Conservation (phyloP, 1,140 invertebrate genomes). For the Parasteatoda tepidariorum region DNA sequence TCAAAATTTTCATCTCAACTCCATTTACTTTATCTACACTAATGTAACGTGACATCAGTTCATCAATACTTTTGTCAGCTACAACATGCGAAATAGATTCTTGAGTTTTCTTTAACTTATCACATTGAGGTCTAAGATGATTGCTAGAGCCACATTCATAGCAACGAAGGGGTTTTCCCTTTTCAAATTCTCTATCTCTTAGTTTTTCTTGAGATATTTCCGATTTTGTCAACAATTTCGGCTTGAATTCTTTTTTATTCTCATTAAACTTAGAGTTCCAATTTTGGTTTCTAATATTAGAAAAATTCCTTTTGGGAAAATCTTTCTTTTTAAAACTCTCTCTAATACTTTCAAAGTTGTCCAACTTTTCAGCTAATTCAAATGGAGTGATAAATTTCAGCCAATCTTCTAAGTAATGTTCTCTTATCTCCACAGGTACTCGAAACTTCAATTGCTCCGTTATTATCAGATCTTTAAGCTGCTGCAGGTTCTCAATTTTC, state of each 20-base stretch:
- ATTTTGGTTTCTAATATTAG: too few species aligned
- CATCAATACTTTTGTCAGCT: not conserved
- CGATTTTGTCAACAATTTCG: too few species aligned
- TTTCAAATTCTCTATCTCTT: not conserved
- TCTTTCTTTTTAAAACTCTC: not conserved
- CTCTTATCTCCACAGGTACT: not conserved
- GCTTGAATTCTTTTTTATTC: too few species aligned
- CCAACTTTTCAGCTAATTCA: conserved; percentile 2
- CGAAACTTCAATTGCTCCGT: not conserved
- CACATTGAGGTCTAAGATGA: not conserved
- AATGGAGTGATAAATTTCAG: not conserved
- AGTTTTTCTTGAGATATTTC: too few species aligned
- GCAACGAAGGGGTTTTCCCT: not conserved
- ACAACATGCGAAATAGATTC: not conserved
- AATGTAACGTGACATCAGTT: not conserved
- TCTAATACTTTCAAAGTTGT: not conserved
- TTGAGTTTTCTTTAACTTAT: not conserved
- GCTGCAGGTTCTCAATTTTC: not conserved
- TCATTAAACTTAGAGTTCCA: too few species aligned
- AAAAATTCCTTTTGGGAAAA: not conserved
- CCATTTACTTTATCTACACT: not conserved
- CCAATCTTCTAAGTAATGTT: not conserved
- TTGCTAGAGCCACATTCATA: not conserved
- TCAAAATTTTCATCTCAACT: not conserved
- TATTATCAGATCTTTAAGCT: not conserved